These are phyloP conservation scores for Nematolebias whitei DNA, from an alignment of 2,113 vertebrate species.

Conservation along the genomic window DNA sequence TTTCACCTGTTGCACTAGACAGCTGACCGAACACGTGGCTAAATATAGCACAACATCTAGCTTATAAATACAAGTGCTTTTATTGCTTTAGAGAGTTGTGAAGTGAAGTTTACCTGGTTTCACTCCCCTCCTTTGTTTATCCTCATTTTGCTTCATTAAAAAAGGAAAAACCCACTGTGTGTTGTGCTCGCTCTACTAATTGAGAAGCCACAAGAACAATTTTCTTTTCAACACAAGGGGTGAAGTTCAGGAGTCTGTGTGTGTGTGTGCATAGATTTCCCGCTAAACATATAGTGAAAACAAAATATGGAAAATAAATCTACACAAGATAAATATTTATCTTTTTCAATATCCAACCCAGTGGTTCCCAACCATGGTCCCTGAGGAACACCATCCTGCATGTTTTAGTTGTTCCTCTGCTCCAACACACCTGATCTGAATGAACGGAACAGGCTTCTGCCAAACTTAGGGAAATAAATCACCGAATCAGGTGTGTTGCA, in stretches of 20 bases:
- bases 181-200: conserved; percentile 3
- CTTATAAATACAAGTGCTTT: conserved; percentile 66
- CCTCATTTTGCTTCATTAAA: conserved; percentile 31
- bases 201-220: background rate
- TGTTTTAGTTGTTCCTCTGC: too few relatives aligned
- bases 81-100: conserved; percentile 75
- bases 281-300: conserved; percentile 7
- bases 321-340: background rate
- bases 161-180: conserved; percentile 7
- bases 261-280: conserved; percentile 53
- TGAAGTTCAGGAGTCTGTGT: conserved; percentile 9
- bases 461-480: too few relatives aligned
- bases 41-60: conserved; percentile 57
- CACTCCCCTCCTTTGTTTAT: conserved; percentile 51
- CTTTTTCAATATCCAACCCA: too few relatives aligned
- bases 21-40: conserved; percentile 37
- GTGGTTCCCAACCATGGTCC: too few relatives aligned
- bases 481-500: too few relatives aligned
- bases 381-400: too few relatives aligned
- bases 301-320: conserved; percentile 9
- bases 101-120: conserved; percentile 51
- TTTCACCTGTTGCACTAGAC: conserved; percentile 33
- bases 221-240: too few relatives aligned
- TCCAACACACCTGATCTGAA: too few relatives aligned
- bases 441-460: too few relatives aligned